Evolutionary conservation across 2,888 invertebrate species (phyloP).

Genomic region (Hartigia nigra): DNA sequence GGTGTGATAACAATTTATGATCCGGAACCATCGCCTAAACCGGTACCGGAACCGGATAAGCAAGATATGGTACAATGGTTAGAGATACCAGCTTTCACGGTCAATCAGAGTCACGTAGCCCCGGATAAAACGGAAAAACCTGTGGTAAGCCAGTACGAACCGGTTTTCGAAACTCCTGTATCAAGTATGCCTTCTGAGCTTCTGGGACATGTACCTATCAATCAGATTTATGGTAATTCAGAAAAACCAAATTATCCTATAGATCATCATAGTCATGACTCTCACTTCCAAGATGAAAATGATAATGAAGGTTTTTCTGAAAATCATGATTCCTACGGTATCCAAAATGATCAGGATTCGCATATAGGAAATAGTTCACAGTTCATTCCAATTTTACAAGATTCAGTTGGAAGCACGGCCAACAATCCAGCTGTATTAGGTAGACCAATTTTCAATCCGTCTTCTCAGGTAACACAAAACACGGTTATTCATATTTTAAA

Average conservation of each 20-base stretch:
- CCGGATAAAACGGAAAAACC: slow-evolving; percentile 29
- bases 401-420: not conserved
- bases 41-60: slow-evolving; percentile 26
- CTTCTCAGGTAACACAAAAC: slow-evolving; percentile 54
- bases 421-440: not conserved
- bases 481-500: slow-evolving; percentile 59
- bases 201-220: not conserved
- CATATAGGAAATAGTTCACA: slow-evolving; percentile 1
- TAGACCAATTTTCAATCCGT: slow-evolving; percentile 33
- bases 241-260: not conserved
- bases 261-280: not conserved
- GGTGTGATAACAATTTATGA: slow-evolving; percentile 8
- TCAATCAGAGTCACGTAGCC: slow-evolving; percentile 33
- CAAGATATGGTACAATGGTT: slow-evolving; percentile 53
- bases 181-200: slow-evolving; percentile 36
- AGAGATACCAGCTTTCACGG: slow-evolving; percentile 45
- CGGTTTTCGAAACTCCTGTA: slow-evolving; percentile 39
- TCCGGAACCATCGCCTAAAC: not conserved
- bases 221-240: slow-evolving; percentile 3
- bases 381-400: not conserved
- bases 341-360: slow-evolving; percentile 1
- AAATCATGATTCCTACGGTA: not conserved
- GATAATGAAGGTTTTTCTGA: not conserved
- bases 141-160: slow-evolving; percentile 33
- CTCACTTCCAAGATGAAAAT: not conserved